These are phyloP conservation scores for Suillia variegata DNA, from an alignment of 2,888 invertebrate species.

Conservation along the genomic window DNA sequence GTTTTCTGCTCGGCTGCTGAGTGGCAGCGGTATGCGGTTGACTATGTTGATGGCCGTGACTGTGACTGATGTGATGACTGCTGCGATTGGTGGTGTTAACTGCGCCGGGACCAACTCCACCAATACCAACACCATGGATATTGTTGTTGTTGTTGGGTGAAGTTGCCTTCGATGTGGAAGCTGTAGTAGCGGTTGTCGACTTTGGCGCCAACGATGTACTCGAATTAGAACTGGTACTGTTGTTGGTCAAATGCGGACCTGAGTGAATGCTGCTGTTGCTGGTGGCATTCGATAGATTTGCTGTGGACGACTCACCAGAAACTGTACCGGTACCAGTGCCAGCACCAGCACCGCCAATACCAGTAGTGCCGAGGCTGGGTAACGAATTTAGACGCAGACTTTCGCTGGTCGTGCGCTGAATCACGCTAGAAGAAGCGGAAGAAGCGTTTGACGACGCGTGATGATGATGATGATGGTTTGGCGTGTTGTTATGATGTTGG, in stretches of 20 bases:
- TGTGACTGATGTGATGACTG: conserved; percentile 40
- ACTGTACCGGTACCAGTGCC: conserved; percentile 20
- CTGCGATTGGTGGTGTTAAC: conserved; percentile 37
- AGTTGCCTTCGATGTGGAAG: conserved; percentile 41
- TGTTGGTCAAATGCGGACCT: conserved; percentile 36
- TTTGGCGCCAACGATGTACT: conserved; percentile 36
- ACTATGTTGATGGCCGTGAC: conserved; percentile 33
- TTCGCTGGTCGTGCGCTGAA: conserved; percentile 75
- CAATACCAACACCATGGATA: conserved; percentile 21
- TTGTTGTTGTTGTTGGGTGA: conserved; percentile 51
- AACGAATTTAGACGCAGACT: conserved; percentile 66
- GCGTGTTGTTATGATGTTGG: conserved; percentile 23
- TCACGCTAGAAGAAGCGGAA: conserved; percentile 53
- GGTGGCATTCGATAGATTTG: conserved; percentile 40
- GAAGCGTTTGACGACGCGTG: conserved; percentile 14
- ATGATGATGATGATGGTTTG: conserved; percentile 24
- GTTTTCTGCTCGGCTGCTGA: conserved; percentile 43
- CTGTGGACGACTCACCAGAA: conserved; percentile 16
- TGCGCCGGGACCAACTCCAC: conserved; percentile 15
- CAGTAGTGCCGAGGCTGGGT: conserved; percentile 17
- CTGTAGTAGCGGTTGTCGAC: conserved; percentile 37
- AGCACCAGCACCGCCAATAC: conserved; percentile 10
- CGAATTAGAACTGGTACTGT: conserved; percentile 36
- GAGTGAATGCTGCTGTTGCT: conserved; percentile 38
- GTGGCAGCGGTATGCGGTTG: conserved; percentile 13